These are phyloP conservation scores for Heteromyza rotundicornis DNA, from an alignment of 2,888 invertebrate genomes.

Conservation along the genomic window DNA sequence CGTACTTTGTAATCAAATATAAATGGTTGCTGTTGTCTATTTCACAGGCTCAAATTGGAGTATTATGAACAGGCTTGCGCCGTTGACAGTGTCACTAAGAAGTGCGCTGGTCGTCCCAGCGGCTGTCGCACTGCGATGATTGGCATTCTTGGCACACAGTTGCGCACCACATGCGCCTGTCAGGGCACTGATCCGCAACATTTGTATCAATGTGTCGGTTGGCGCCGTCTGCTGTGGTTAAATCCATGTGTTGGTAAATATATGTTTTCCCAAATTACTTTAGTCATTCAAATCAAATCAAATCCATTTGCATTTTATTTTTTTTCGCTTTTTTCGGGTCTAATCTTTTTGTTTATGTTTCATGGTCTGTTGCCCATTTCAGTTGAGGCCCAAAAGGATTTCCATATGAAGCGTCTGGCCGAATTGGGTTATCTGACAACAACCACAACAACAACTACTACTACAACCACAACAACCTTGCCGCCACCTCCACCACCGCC, in stretches of 20 bases:
- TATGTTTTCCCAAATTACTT: not conserved
- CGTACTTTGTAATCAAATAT: too few species aligned
- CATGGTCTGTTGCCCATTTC: too few species aligned
- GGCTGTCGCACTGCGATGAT: slow-evolving; percentile 86
- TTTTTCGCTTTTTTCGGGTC: not conserved
- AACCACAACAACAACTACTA: slow-evolving; percentile 62
- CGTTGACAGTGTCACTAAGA: slow-evolving; percentile 86
- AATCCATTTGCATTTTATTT: not conserved
- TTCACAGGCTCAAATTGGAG: slow-evolving; percentile 79
- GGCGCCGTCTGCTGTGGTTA: slow-evolving; percentile 89
- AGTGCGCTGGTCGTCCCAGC: slow-evolving; percentile 85
- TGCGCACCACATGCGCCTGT: slow-evolving; percentile 87
- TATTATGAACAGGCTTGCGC: slow-evolving; percentile 91
- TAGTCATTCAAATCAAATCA: not conserved
- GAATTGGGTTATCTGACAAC: slow-evolving; percentile 65
- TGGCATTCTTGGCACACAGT: slow-evolving; percentile 87
- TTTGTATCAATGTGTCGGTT: slow-evolving; percentile 86
- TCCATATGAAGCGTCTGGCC: slow-evolving; percentile 71
- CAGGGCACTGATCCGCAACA: slow-evolving; percentile 85
- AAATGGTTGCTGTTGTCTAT: too few species aligned
- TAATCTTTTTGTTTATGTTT: too few species aligned
- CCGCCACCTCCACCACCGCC: slow-evolving; percentile 45
- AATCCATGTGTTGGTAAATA: slow-evolving; percentile 91
- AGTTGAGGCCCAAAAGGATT: slow-evolving; percentile 91
- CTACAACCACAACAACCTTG: slow-evolving; percentile 65